These are phyloP conservation scores for Pristionchus exspectatus DNA, from an alignment of 2,888 invertebrate genomes.

Conservation along the genomic window DNA sequence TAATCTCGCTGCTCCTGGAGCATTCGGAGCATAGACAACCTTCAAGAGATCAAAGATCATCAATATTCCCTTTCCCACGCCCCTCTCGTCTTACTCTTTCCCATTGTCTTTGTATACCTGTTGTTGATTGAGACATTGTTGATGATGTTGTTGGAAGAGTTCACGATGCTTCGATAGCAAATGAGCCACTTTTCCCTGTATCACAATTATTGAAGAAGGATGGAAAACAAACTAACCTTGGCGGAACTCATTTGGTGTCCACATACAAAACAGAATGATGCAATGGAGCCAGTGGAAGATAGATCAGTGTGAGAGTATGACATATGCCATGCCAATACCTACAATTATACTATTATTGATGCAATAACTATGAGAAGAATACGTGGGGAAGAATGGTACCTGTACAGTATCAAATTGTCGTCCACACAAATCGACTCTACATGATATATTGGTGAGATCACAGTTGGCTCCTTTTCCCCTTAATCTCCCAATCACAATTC, in stretches of 20 bases:
- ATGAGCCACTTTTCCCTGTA: constrained; percentile 63
- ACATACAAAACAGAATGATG: constrained; percentile 64
- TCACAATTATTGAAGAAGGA: constrained; percentile 28
- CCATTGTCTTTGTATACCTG: constrained; percentile 51
- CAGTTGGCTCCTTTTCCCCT: constrained; percentile 24
- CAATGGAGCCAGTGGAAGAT: constrained; percentile 45
- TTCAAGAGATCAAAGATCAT: neutral
- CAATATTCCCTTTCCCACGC: neutral
- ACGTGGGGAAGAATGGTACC: neutral
- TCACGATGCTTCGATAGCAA: constrained; percentile 60
- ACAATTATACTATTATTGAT: neutral
- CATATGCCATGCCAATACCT: constrained; percentile 66
- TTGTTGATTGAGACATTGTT: constrained; percentile 63
- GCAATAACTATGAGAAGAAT: neutral
- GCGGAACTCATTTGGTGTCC: constrained; percentile 61
- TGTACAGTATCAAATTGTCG: constrained; percentile 42
- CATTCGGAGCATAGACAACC: constrained; percentile 52
- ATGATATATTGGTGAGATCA: constrained; percentile 21
- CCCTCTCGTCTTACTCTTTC: too few species aligned
- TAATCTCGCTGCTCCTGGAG: constrained; percentile 40
- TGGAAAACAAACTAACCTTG: constrained; percentile 55
- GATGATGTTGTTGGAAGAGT: constrained; percentile 62
- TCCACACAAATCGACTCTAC: constrained; percentile 47
- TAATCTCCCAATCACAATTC: constrained; percentile 12
- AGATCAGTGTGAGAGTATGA: constrained; percentile 67